Percentiles rank a stretch among this genome's conserved stretches.
Conservation (phyloP, 2,797 vertebrate species). For the Paedocypris micromegethes region DNA sequence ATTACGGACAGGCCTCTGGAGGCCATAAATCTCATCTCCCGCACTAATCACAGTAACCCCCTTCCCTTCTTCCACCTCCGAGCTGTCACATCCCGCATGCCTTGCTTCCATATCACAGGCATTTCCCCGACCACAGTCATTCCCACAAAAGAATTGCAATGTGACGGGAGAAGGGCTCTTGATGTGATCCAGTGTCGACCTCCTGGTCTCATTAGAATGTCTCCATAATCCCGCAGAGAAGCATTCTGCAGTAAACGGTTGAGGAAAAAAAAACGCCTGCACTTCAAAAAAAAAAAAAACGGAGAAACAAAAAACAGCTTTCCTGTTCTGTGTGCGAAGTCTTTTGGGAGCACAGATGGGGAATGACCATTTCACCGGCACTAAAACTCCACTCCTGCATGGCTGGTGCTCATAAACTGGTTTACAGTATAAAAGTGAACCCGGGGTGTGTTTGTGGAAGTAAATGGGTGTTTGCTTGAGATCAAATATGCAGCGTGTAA, state of each 20-base stretch:
- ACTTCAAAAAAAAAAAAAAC: constrained; percentile 33
- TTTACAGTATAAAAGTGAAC: constrained; percentile 43
- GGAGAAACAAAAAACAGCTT: constrained; percentile 22
- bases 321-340: constrained; percentile 37
- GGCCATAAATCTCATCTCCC: constrained; percentile 48
- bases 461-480: constrained; percentile 34
- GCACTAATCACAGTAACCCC: constrained; percentile 43
- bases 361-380: constrained; percentile 43
- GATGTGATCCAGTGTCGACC: constrained; percentile 42
- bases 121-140: background rate
- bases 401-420: constrained; percentile 40
- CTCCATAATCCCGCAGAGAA: constrained; percentile 43
- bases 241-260: constrained; percentile 40
- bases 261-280: constrained; percentile 35
- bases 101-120: constrained; percentile 15
- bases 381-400: constrained; percentile 20
- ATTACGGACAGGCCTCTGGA: constrained; percentile 44
- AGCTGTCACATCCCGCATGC: constrained; percentile 24
- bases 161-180: constrained; percentile 38
- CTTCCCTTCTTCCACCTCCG: constrained; percentile 29
- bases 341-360: constrained; percentile 47
- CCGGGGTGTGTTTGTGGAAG: constrained; percentile 31
- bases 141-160: constrained; percentile 35
- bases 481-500: constrained; percentile 29
- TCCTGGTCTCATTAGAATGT: constrained; percentile 46